Base-by-base conservation (phyloP, 64 coral and sea anemone species). In the Hydrozoanthus tunicans region DNA sequence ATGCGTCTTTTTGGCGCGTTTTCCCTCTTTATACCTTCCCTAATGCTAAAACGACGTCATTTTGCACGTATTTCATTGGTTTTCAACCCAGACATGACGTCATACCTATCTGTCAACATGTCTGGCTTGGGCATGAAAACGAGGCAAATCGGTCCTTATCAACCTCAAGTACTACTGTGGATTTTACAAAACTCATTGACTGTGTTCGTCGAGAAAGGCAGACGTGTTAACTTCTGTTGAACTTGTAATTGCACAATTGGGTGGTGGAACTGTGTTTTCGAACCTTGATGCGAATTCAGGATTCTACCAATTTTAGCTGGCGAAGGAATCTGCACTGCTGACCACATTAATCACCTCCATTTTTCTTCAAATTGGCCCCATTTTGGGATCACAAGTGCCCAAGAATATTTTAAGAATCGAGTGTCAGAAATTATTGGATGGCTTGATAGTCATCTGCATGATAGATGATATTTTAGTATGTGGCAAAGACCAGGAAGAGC, bases 251-350 rank as follows among this genome's bases (percentile, higher is more conserved):
- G 24, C 77, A 79, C 77, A 79, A 59, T 24, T 79, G 53, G 51
- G 77, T 79, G 77, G 77, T 51, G 24, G 77, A 53, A 66, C 70
- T 20, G 85, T 89, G n/a, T 93, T 93, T 80, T 93, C 64, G 9
- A 78, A 89, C 26, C 6, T 89, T 14, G 91, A 91, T 70, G 15
- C 79, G 6, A 64, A 20, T 7, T 81, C 59, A 53, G 90, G 90
- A 7, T 91, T 85, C 26, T 74, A 77, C 14, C 58, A 86, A 56
- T 24, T 80, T 73, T 56, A 89, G 52, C 53, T 89, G 68, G 53
- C 73, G 1, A 55, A 79, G 51, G 92, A 93, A 56, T 93, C 92
- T 61, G 73, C 83, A 24, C 66, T 80, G 52, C 77, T 93, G 14
- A 89, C 51, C 73, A 77, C 32, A 43, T 43, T 43, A 1, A 43